These are phyloP conservation scores for Gymnoscelis rufifasciata DNA, from an alignment of 2,888 invertebrate genomes.

Conservation along the genomic window DNA sequence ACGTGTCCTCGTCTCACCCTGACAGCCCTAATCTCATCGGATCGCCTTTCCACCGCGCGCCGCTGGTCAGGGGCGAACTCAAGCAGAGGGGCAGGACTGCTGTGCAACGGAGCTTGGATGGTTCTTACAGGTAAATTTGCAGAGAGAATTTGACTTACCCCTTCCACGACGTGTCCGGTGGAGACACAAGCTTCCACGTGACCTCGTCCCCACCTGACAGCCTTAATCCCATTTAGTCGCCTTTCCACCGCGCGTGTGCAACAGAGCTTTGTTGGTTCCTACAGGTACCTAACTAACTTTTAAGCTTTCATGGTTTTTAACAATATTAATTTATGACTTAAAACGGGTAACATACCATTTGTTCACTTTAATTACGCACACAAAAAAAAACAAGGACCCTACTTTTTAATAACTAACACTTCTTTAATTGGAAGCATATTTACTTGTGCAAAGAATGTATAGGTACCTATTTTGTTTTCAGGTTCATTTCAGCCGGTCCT, in stretches of 20 bases:
- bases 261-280: constrained; percentile 85
- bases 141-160: constrained; percentile 41
- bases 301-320: no score
- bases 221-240: constrained; percentile 81
- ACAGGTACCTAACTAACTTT: constrained; percentile 56
- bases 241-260: constrained; percentile 84
- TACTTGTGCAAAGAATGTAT: no score
- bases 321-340: no score
- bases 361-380: no score
- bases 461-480: constrained; percentile 37
- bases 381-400: no score
- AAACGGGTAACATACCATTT: no score
- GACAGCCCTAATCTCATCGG: constrained; percentile 83
- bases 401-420: no score
- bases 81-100: constrained; percentile 84
- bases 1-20: constrained; percentile 83
- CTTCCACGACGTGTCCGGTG: constrained; percentile 86
- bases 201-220: constrained; percentile 84
- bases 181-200: constrained; percentile 87
- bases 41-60: constrained; percentile 82
- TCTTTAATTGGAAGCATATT: no score
- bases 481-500: constrained; percentile 86
- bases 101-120: constrained; percentile 84
- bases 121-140: constrained; percentile 80
- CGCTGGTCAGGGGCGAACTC: constrained; percentile 80